These are phyloP conservation scores for Platalea minor DNA, from an alignment of 2,797 vertebrate species.

Conservation along the genomic window DNA sequence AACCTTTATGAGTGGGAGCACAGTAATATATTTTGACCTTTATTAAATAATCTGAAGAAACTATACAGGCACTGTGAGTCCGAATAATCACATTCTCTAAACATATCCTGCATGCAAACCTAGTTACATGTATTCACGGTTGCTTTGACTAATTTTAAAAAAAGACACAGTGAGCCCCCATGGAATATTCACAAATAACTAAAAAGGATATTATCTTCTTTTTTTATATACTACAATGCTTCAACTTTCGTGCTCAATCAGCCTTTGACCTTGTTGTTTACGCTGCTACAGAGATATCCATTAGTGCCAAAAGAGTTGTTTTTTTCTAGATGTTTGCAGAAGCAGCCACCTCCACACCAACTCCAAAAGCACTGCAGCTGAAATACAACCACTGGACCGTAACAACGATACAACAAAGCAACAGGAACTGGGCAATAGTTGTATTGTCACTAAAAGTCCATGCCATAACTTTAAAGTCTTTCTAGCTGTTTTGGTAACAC, in stretches of 20 bases:
- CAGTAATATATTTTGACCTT: neutral
- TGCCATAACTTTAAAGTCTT: neutral
- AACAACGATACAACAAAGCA: neutral
- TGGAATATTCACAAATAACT: neutral
- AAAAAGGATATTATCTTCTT: neutral
- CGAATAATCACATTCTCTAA: neutral
- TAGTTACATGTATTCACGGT: fast-evolving
- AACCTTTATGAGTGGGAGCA: neutral
- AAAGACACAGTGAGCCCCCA: fast-evolving
- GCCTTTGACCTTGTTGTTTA: neutral
- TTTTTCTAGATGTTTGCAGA: neutral
- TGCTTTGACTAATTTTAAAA: neutral
- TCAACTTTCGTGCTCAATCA: neutral
- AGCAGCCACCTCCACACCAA: neutral
- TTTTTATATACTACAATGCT: neutral
- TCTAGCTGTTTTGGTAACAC: conserved; percentile 34
- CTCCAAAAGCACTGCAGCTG: neutral
- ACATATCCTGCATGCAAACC: neutral
- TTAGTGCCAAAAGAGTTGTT: neutral
- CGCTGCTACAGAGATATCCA: neutral
- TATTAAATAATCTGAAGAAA: neutral
- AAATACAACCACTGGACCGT: neutral
- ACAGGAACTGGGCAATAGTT: neutral
- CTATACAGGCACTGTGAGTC: neutral
- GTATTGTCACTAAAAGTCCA: neutral